A percentile compares a stretch with the other conserved stretches of the same genome.
These are phyloP conservation scores for Beroe forskalii DNA, from an alignment of 37 sponge, comb jelly and placozoan species.

Conservation along the genomic window DNA sequence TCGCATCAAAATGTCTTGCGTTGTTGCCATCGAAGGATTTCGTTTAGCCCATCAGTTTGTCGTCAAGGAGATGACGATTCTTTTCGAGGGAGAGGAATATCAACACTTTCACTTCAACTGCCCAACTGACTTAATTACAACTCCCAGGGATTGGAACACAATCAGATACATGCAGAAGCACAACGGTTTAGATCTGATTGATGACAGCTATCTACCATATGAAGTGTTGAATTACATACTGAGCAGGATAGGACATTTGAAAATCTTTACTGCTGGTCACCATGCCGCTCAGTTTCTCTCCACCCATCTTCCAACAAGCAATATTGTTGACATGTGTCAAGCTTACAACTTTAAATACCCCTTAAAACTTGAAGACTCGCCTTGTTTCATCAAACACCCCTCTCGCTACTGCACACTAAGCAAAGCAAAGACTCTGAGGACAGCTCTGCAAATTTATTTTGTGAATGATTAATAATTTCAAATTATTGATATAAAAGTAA, in stretches of 20 bases:
- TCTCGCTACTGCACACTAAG: slow-evolving; percentile 14
- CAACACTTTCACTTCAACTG: slow-evolving; percentile 63
- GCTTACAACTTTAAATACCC: slow-evolving; percentile 27
- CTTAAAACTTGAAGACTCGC: not conserved
- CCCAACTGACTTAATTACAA: not conserved
- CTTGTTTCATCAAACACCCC: not conserved
- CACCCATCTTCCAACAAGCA: not conserved
- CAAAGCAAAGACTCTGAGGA: slow-evolving; percentile 23
- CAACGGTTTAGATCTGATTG: slow-evolving; percentile 10
- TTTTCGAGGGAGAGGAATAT: not conserved
- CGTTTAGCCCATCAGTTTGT: slow-evolving; percentile 1
- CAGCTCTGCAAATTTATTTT: not conserved
- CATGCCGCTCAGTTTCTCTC: not conserved
- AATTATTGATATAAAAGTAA: not conserved
- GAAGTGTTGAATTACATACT: slow-evolving; percentile 5
- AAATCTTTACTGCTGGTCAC: slow-evolving; percentile 10
- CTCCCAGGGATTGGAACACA: slow-evolving; percentile 42
- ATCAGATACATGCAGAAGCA: slow-evolving; percentile 15
- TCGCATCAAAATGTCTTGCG: slow-evolving; percentile 5
- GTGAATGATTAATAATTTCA: not conserved
- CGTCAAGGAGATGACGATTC: slow-evolving; percentile 28
- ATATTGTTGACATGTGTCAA: slow-evolving; percentile 27
- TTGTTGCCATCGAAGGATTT: slow-evolving; percentile 43
- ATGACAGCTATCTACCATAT: slow-evolving; percentile 53
- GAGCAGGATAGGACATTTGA: not conserved